phyloP scores from a whole-genome alignment of 2,113 vertebrate genomes.

The Oreochromis aureus region DNA sequence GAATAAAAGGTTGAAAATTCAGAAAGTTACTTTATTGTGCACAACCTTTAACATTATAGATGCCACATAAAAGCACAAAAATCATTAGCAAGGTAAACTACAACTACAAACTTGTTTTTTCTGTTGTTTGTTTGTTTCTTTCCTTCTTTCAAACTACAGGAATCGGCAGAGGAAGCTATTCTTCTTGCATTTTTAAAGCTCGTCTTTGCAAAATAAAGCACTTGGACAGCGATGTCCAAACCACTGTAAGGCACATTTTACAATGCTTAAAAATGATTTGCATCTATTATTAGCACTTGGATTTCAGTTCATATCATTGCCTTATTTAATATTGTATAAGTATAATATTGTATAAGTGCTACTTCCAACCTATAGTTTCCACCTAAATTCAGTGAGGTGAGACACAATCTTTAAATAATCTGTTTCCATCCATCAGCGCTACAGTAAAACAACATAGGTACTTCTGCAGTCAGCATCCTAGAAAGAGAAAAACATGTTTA shows the following conservation, averaged over 20 bases:
- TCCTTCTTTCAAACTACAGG: neutral
- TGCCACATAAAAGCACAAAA: neutral
- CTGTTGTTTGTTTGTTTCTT: too few relatives aligned
- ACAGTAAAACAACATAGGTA: neutral
- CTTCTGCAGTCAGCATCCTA: neutral
- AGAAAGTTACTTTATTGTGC: neutral
- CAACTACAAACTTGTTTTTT: neutral
- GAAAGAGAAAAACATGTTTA: neutral
- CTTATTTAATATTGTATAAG: neutral
- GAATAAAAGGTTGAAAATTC: neutral
- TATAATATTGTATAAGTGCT: neutral
- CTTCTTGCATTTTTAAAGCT: neutral
- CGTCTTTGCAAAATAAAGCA: neutral
- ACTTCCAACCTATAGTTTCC: neutral
- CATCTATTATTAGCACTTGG: neutral
- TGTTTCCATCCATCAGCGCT: neutral
- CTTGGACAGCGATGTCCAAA: neutral
- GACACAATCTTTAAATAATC: neutral
- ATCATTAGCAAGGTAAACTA: too few relatives aligned
- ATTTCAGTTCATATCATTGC: neutral
- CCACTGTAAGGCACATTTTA: neutral
- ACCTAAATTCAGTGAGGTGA: neutral
- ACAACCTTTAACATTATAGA: neutral
- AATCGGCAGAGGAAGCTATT: neutral
- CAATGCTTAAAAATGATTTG: neutral